A percentile compares a stretch with the other conserved stretches of the same genome.
Evolutionary conservation across 2,113 vertebrate species (phyloP).

Genomic region (Bubo bubo): DNA sequence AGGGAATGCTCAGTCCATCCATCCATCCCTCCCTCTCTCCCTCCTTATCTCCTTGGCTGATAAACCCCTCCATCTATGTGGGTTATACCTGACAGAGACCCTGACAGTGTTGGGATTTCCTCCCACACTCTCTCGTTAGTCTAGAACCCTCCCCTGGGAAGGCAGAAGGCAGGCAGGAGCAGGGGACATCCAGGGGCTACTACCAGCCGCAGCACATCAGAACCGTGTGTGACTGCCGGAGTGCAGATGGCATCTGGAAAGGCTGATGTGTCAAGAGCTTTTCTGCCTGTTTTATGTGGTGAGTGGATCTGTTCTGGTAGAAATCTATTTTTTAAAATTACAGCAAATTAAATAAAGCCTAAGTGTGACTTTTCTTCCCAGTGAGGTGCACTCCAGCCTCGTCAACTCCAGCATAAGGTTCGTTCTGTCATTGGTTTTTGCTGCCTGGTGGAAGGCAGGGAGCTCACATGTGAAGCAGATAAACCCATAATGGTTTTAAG

Average conservation of each 20-base stretch:
- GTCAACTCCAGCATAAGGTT: background rate
- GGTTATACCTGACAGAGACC: background rate
- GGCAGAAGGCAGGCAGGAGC: background rate
- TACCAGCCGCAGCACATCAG: background rate
- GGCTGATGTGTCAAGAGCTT: background rate
- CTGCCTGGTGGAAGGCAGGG: background rate
- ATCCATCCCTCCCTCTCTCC: background rate
- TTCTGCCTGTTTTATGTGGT: background rate
- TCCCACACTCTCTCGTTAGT: background rate
- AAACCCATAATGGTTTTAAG: background rate
- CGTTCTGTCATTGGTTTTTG: background rate
- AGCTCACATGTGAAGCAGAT: background rate
- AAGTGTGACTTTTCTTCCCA: background rate
- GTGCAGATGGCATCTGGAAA: rapidly evolving
- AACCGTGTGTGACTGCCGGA: rapidly evolving
- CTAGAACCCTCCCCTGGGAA: background rate
- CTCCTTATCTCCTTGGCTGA: background rate
- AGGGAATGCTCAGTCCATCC: too few species aligned
- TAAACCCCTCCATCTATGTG: background rate
- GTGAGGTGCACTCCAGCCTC: rapidly evolving
- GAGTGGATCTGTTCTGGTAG: background rate
- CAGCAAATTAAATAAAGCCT: background rate
- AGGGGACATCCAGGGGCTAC: background rate
- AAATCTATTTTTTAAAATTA: background rate
- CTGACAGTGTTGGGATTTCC: background rate